These are phyloP conservation scores for Pemphredon lugubris DNA, from an alignment of 2,888 invertebrate species.

Conservation along the genomic window DNA sequence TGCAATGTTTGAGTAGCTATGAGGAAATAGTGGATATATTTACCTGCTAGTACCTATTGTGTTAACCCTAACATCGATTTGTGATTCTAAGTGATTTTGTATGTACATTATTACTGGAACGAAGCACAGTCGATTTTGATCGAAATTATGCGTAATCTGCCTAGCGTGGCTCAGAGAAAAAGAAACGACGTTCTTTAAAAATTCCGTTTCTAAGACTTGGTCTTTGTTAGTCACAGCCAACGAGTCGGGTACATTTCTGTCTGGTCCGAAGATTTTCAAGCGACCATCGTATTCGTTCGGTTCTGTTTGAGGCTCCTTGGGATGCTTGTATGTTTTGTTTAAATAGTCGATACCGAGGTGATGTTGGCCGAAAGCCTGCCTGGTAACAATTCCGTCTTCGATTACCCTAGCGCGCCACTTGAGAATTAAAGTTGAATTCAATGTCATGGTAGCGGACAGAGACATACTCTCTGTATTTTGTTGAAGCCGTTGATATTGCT, in stretches of 20 bases:
- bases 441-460: conserved; percentile 65
- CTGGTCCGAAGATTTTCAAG: conserved; percentile 79
- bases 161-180: conserved; percentile 71
- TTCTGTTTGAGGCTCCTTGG: conserved; percentile 75
- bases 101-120: conserved; percentile 86
- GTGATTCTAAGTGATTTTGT: conserved; percentile 85
- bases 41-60: conserved; percentile 84
- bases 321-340: conserved; percentile 82
- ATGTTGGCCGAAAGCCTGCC: conserved; percentile 86
- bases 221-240: conserved; percentile 55
- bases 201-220: conserved; percentile 66
- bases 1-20: background rate
- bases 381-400: conserved; percentile 83
- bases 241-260: conserved; percentile 79
- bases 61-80: conserved; percentile 84
- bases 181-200: conserved; percentile 71
- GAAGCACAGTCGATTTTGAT: conserved; percentile 84
- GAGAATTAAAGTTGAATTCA: conserved; percentile 77
- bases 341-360: conserved; percentile 85
- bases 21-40: background rate
- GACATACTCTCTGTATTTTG: conserved; percentile 55
- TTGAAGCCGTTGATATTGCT: conserved; percentile 44
- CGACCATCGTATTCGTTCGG: conserved; percentile 73
- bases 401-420: conserved; percentile 83
- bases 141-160: conserved; percentile 85